A percentile compares a stretch with the other conserved stretches of the same genome.
These are phyloP conservation scores for Zaprionus taronus DNA, from an alignment of 1,140 invertebrate species.

Conservation along the genomic window DNA sequence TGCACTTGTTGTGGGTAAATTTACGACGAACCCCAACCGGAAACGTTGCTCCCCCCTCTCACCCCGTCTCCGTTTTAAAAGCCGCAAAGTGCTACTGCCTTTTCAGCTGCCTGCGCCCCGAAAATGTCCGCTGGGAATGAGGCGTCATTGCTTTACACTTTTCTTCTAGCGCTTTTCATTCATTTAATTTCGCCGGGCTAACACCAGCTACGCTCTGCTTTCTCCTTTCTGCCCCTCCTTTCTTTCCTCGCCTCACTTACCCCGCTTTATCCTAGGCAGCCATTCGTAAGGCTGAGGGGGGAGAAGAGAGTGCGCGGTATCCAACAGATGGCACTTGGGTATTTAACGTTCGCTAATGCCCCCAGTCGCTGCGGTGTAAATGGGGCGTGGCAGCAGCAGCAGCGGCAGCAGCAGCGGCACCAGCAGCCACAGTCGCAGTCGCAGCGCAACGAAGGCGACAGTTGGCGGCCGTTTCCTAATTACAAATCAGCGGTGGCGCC, in stretches of 20 bases:
- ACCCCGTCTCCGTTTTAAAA: conserved; percentile 36
- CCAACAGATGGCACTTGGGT: conserved; percentile 75
- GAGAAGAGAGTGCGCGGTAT: neutral
- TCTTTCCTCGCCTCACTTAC: neutral
- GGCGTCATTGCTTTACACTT: conserved; percentile 82
- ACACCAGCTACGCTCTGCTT: conserved; percentile 28
- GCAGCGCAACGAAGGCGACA: conserved; percentile 71
- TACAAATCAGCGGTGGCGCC: conserved; percentile 77
- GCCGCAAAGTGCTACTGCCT: conserved; percentile 61
- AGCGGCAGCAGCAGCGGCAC: neutral
- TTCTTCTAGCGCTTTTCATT: conserved; percentile 78
- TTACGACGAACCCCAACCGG: conserved; percentile 10
- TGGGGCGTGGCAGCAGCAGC: conserved; percentile 62
- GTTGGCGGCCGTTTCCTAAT: conserved; percentile 84
- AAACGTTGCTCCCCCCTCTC: neutral
- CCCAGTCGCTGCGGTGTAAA: conserved; percentile 68
- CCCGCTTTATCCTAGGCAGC: neutral
- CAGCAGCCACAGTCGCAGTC: neutral
- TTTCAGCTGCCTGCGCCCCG: conserved; percentile 39
- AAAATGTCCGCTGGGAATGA: conserved; percentile 63
- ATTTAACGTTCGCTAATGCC: conserved; percentile 82
- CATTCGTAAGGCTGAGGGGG: neutral
- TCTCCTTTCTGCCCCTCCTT: neutral
- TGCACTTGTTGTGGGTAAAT: conserved; percentile 36
- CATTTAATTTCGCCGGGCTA: conserved; percentile 69